These are phyloP conservation scores for Hipparchia semele DNA, from an alignment of 2,888 invertebrate genomes.

Conservation along the genomic window DNA sequence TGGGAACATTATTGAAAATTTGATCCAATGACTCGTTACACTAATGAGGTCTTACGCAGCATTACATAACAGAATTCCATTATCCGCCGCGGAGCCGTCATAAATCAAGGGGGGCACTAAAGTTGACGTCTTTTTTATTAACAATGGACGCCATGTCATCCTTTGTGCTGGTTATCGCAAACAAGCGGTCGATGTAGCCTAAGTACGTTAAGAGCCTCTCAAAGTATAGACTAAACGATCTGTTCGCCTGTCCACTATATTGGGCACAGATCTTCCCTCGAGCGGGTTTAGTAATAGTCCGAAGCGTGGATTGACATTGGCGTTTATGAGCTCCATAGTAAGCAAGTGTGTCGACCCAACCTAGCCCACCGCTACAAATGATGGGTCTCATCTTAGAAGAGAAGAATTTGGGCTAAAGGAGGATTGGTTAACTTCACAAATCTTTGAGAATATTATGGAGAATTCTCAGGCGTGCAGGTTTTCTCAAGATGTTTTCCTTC, in stretches of 20 bases:
- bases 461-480: no score
- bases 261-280: no score
- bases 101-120: constrained; percentile 63
- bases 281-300: no score
- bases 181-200: constrained; percentile 40
- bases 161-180: constrained; percentile 51
- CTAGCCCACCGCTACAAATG: no score
- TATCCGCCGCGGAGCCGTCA: constrained; percentile 60
- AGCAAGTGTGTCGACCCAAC: no score
- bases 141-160: constrained; percentile 57
- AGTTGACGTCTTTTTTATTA: constrained; percentile 74
- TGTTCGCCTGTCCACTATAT: background rate
- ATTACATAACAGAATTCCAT: constrained; percentile 65
- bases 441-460: no score
- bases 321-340: no score
- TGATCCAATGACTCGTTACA: constrained; percentile 33
- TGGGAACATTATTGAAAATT: background rate
- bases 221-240: background rate
- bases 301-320: no score
- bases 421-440: no score
- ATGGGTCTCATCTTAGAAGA: no score
- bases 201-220: constrained; percentile 8
- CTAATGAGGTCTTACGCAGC: constrained; percentile 61
- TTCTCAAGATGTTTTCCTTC: no score
- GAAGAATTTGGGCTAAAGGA: no score